Evolutionary conservation across 1,140 invertebrate species (phyloP), one percentile per base, ranked within the genome.

Genomic region (Zaprionus vittiger): DNA sequence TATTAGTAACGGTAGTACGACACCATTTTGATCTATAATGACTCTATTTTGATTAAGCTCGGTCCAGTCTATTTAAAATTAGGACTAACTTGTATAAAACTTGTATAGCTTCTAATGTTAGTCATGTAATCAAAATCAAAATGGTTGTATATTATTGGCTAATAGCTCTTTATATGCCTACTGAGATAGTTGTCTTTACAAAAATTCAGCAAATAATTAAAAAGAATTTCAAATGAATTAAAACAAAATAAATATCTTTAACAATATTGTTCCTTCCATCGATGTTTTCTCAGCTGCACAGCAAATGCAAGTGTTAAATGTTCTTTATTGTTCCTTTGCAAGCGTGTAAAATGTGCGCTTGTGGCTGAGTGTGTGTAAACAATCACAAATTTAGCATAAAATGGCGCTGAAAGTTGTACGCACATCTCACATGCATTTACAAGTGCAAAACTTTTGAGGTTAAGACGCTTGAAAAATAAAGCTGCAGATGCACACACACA

Each of bases 371-470:
- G 71, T 73, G 54, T 80, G 83, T 80, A 89, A 87, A 87, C 84
- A 87, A 86, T 87, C 83, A 87, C 70, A 87, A 62, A 72, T 80
- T 83, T 78, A 89, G 80, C 80, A 83, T 83, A 87, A 89, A 89
- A 83, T 77, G 78, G 38, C 60, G 64, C 26, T 24, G 34, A 44
- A 72, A 66, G 37, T 47, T 75, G 47, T 7, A 17, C 37, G 34
- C 55, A 61, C 55, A 61, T n/a, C 47, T 59, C 41, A 55, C 73
- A 64, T 84, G 74, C 81, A 74, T 80, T 82, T 80, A 74, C 72
- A 83, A 83, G 83, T 83, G 84, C 70, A 73, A 78, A 87, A 89
- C 78, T 87, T 87, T 87, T 87, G 81, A 87, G 83, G 84, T 81
- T 87, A 89, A 89, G 83, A 89, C 74, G 84, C 84, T 87, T 87